Percentiles rank a stretch among this genome's conserved stretches.
Conservation (phyloP, 2,113 vertebrate genomes). For the Leuciscus idus region DNA sequence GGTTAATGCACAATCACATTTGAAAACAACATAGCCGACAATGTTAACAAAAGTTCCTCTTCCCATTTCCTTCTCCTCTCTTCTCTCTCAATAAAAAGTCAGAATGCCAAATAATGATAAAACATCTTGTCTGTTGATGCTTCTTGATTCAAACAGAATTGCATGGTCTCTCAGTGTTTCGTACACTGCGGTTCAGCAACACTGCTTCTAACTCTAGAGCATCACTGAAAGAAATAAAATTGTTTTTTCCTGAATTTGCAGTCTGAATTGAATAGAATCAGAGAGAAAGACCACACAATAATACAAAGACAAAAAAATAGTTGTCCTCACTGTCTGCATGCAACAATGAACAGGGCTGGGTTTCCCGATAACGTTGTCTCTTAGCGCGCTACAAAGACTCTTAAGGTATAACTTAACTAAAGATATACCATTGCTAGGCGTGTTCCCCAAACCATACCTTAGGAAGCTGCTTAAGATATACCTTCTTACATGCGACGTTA, state of each 20-base stretch:
- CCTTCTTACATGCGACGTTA: too few relatives aligned
- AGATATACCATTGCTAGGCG: too few relatives aligned
- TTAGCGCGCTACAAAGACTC: too few relatives aligned
- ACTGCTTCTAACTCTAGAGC: neutral
- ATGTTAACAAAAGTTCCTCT: neutral
- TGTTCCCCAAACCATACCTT: too few relatives aligned
- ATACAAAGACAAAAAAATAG: neutral
- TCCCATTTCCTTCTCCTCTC: neutral
- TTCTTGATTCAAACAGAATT: too few relatives aligned
- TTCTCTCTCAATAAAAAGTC: neutral
- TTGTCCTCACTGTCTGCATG: neutral
- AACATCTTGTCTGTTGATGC: too few relatives aligned
- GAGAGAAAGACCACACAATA: neutral
- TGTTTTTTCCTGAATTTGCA: neutral
- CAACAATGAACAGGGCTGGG: neutral
- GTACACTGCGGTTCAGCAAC: too few relatives aligned
- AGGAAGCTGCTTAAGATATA: too few relatives aligned
- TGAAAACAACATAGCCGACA: neutral
- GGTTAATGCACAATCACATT: neutral
- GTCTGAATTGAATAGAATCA: neutral
- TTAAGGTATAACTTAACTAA: too few relatives aligned
- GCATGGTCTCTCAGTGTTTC: too few relatives aligned
- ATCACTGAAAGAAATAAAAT: neutral
- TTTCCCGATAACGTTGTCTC: too few relatives aligned
- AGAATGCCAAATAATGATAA: neutral